Base-by-base conservation (phyloP, 2,113 vertebrate genomes). In the Dipodomys ordii region DNA sequence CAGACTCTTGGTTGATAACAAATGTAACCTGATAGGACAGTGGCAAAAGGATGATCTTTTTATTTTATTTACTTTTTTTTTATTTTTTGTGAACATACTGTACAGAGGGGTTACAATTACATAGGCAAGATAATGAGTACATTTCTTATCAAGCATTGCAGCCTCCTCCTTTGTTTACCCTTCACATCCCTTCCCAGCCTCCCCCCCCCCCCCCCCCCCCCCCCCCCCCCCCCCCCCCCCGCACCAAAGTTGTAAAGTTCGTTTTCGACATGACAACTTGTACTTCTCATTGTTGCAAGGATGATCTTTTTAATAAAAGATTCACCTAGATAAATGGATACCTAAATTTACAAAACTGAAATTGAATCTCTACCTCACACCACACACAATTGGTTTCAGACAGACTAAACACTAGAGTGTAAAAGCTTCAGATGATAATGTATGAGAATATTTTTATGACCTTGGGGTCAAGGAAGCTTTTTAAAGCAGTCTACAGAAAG, bases 331-430 rank as follows among this genome's bases (percentile, higher is more conserved):
- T 25, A 62, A 83, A 65, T 49, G 27, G 28, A 71, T 67, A 65
- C 39, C 28, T 77, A 6, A 35, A 57, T 71, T 92, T 76, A 68
- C 27, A 88, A 73, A 91, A 79, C 60, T 53, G 60, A 92, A 80
- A 76, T 25, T 53, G 39, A 32, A 68, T 69, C 69, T 71, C 74
- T 81, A 88, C 68, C 49, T 85, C 90, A 81, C 39, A 88, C 8
- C 57, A 73, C 46, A 35, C 20, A 85, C 44, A 80, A 79, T 88
- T 12, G 30, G 79, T 79, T 88, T 30, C 23, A 79, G 79, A 64
- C 12, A 83, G 32, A 78, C 65, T 72, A 78, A 88, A 57, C 32
- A 80, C 22, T 72, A 73, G n/a, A 71, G 46, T 71, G 22, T 22
- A 78, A 44, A 60, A 67, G 32, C 22, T 68, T 81, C 65, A 67